phyloP scores from a whole-genome alignment of 1,140 invertebrate species.

The Drosophila watanabei region DNA sequence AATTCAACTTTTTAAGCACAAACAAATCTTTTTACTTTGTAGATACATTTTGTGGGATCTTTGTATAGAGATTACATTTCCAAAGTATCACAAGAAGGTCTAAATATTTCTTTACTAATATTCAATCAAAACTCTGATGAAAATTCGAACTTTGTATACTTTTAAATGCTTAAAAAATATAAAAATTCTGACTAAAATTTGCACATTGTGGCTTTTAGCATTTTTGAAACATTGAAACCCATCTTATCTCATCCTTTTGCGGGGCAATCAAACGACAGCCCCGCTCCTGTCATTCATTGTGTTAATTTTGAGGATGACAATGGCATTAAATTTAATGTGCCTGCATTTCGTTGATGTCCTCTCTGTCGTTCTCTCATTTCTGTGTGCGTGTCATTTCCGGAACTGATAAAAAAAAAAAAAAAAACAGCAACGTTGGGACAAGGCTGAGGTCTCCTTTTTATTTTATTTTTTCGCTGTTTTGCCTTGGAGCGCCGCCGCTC shows the following conservation, averaged over 20 bases:
- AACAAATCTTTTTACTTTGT: too few species aligned
- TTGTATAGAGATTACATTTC: too few species aligned
- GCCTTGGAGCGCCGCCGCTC: conserved; percentile 28
- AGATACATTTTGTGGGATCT: too few species aligned
- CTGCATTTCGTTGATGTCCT: conserved; percentile 40
- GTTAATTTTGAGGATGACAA: conserved; percentile 50
- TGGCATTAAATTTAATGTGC: conserved; percentile 54
- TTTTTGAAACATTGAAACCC: neutral
- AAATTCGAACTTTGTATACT: neutral
- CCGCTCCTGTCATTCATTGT: conserved; percentile 29
- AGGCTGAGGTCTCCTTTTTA: conserved; percentile 32
- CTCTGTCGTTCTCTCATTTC: conserved; percentile 16
- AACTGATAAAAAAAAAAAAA: conserved; percentile 38
- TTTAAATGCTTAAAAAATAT: neutral
- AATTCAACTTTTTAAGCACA: neutral
- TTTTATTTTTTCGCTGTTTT: conserved; percentile 22
- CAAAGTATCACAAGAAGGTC: too few species aligned
- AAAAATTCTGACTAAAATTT: neutral
- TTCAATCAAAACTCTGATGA: neutral
- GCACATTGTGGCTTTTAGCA: neutral
- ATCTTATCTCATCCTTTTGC: conserved; percentile 18
- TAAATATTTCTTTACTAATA: too few species aligned
- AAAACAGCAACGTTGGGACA: conserved; percentile 37
- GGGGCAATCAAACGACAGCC: conserved; percentile 23
- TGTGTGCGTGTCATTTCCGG: conserved; percentile 72